A percentile compares a stretch with the other conserved stretches of the same genome.
Conservation (phyloP, 1,140 invertebrate species). For the Drosophila watanabei region DNA sequence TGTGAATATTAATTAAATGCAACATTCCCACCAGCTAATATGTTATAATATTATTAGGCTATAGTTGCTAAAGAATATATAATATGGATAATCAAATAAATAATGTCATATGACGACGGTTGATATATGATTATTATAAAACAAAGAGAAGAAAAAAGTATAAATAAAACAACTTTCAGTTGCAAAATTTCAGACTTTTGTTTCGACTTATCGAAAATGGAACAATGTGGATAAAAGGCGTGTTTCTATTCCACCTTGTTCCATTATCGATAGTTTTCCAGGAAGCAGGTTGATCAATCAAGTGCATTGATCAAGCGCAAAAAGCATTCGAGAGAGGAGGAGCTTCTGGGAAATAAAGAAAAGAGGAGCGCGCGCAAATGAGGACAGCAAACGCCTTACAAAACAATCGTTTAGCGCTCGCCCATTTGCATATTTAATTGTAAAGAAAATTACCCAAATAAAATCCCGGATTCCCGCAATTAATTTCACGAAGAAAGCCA, state of each 20-base stretch:
- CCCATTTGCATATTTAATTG: slow-evolving; percentile 78
- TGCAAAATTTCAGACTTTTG: too few species aligned
- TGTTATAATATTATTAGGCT: too few species aligned
- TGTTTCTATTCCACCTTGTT: neutral
- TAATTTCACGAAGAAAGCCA: slow-evolving; percentile 31
- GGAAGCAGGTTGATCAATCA: too few species aligned
- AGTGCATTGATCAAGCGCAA: neutral
- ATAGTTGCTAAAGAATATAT: too few species aligned
- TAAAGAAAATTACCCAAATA: slow-evolving; percentile 67
- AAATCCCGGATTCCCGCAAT: slow-evolving; percentile 27
- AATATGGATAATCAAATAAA: too few species aligned
- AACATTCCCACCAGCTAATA: too few species aligned
- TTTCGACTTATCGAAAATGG: neutral
- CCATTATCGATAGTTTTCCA: neutral
- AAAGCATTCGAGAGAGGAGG: neutral
- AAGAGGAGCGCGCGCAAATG: neutral
- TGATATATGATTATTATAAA: too few species aligned
- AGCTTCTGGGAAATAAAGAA: neutral
- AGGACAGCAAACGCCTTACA: slow-evolving; percentile 42
- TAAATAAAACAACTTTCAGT: neutral
- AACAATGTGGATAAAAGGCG: neutral
- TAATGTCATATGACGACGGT: too few species aligned
- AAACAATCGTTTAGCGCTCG: slow-evolving; percentile 47
- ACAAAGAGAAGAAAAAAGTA: neutral
- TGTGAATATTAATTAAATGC: neutral